Evolutionary conservation across 2,888 invertebrate genomes (phyloP), one percentile per base, ranked within the genome.

Genomic region (Xestoiulus laeticollis): DNA sequence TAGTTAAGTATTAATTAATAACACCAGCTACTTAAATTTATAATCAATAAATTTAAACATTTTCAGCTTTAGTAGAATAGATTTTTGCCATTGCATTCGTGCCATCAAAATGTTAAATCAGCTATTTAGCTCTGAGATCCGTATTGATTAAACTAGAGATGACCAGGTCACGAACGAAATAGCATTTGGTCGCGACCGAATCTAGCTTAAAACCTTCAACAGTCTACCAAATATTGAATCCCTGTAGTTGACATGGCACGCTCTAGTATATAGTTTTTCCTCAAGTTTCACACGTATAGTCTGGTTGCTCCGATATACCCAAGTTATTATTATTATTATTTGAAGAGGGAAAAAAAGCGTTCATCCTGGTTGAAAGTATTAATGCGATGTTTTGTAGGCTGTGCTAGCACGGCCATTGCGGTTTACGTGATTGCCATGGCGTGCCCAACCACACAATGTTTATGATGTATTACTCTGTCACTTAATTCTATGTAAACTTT

Each of bases 381-480:
- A 78, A 78, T 78, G 78, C 78, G 78, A 78, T 78, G 78, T 78
- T 78, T 78, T 78, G 78, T 78, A 78, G 78, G 78, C 78, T 30
- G 78, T 78, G 78, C 78, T 22, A 78, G 78, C 78, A 78, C 78
- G 22, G 78, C 78, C 78, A 78, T 78, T 78, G 78, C 78, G 78
- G 78, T 78, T 78, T 78, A 78, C 78, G 78, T 78, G 78, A 78
- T 78, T 78, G 78, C 78, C 78, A 78, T 78, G 78, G 78, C 78
- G 78, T 78, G 78, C 78, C 78, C 78, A 78, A 78, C 78, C 78
- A 78, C 78, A 78, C 78, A 78, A 78, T 78, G 78, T 78, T 78
- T 78, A 78, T 78, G 78, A 78, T 78, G 78, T 78, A 78, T 78
- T 78, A 78, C 78, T 78, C 78, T 78, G 78, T 78, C 78, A 78